These are phyloP conservation scores for Micronycteris hirsuta DNA, from an alignment of 2,113 vertebrate genomes.

Conservation along the genomic window DNA sequence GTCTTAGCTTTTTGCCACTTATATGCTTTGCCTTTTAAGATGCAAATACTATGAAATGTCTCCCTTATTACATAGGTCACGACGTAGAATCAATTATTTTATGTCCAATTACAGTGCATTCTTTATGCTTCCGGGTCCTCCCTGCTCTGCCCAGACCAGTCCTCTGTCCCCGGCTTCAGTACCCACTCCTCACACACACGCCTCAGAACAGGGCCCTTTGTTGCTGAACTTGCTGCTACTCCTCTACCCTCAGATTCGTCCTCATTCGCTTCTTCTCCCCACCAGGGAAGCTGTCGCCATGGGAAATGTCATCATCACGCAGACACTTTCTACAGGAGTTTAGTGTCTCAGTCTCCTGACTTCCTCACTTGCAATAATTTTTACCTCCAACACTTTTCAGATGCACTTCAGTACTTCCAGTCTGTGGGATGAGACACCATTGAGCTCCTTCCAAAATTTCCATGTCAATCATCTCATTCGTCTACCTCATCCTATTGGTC, in stretches of 20 bases:
- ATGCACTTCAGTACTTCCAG: not conserved
- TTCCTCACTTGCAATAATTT: not conserved
- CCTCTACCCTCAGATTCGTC: too few species aligned
- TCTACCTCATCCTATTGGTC: not conserved
- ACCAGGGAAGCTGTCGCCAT: not conserved
- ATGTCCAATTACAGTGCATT: too few species aligned
- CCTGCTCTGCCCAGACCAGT: not conserved
- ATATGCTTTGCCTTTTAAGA: not conserved
- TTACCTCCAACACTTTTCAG: not conserved
- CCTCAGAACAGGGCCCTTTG: not conserved
- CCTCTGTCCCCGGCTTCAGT: not conserved
- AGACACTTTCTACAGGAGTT: not conserved
- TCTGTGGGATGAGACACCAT: too few species aligned
- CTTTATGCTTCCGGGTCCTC: not conserved
- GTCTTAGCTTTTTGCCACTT: not conserved
- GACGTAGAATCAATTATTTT: too few species aligned
- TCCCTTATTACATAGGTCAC: not conserved
- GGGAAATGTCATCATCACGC: not conserved
- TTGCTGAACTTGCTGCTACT: too few species aligned
- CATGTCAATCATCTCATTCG: not conserved
- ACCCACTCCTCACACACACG: not conserved
- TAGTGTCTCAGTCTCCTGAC: not conserved
- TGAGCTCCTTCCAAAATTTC: not conserved
- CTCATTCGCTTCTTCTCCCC: not conserved
- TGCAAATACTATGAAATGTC: not conserved